These are phyloP conservation scores for Pissodes strobi DNA, from an alignment of 1,140 invertebrate species.

Conservation along the genomic window DNA sequence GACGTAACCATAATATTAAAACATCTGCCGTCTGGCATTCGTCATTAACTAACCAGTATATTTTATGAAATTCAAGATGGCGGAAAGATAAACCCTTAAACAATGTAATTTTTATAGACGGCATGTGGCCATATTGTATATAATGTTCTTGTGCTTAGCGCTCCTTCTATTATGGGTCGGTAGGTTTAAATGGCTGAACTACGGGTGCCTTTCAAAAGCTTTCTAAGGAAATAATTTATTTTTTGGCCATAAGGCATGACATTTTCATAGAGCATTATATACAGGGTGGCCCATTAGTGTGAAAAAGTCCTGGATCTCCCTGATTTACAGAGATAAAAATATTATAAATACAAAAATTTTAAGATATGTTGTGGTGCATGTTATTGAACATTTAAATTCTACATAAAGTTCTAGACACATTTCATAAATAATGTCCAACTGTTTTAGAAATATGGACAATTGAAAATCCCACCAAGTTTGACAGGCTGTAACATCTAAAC, in stretches of 20 bases:
- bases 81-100: constrained; percentile 34
- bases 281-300: too few relatives aligned
- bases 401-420: too few relatives aligned
- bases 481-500: too few relatives aligned
- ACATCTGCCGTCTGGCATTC: constrained; percentile 27
- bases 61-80: constrained; percentile 19
- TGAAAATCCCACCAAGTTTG: too few relatives aligned
- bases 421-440: too few relatives aligned
- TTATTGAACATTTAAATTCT: too few relatives aligned
- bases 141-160: neutral
- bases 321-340: too few relatives aligned
- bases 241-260: neutral
- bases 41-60: constrained; percentile 21
- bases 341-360: too few relatives aligned
- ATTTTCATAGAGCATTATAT: too few relatives aligned
- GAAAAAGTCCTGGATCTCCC: neutral
- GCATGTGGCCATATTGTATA: constrained; percentile 28
- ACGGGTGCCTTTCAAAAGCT: neutral
- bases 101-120: constrained; percentile 33
- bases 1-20: constrained; percentile 25
- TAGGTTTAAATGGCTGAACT: neutral
- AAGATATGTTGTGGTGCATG: too few relatives aligned
- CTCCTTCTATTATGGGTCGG: neutral
- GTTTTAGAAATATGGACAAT: too few relatives aligned
- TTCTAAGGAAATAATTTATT: neutral